These are phyloP conservation scores for Lapara coniferarum DNA, from an alignment of 2,888 invertebrate species.

Conservation along the genomic window DNA sequence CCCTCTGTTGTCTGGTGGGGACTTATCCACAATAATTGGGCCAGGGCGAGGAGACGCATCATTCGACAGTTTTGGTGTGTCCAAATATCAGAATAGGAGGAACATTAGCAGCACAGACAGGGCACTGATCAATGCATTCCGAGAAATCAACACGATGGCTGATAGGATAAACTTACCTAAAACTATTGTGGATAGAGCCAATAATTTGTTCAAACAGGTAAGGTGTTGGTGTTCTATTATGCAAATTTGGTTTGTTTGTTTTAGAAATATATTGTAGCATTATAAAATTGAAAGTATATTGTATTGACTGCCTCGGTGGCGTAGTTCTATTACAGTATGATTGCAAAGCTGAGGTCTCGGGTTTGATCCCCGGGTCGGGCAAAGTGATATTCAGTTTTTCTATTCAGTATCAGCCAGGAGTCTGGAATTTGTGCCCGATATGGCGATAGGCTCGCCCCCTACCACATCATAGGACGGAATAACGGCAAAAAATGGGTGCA, in stretches of 20 bases:
- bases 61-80: conserved; percentile 93
- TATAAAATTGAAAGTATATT: too few species aligned
- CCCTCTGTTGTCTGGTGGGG: conserved; percentile 96
- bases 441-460: too few species aligned
- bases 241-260: not conserved
- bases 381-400: too few species aligned
- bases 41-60: conserved; percentile 90
- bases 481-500: too few species aligned
- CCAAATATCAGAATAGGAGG: conserved; percentile 89
- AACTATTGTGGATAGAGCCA: conserved; percentile 98
- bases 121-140: conserved; percentile 96
- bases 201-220: conserved; percentile 98
- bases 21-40: conserved; percentile 98
- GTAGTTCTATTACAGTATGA: too few species aligned
- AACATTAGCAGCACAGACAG: conserved; percentile 97
- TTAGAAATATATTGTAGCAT: too few species aligned
- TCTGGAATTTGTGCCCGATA: too few species aligned
- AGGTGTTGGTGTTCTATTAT: conserved; percentile 25
- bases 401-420: too few species aligned
- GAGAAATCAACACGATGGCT: conserved; percentile 99
- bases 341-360: too few species aligned
- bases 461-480: too few species aligned
- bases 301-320: too few species aligned
- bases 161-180: conserved; percentile 98
- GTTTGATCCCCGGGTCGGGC: too few species aligned